phyloP scores from a whole-genome alignment of 2,888 invertebrate genomes.

The Gonocerus acuteangulatus region DNA sequence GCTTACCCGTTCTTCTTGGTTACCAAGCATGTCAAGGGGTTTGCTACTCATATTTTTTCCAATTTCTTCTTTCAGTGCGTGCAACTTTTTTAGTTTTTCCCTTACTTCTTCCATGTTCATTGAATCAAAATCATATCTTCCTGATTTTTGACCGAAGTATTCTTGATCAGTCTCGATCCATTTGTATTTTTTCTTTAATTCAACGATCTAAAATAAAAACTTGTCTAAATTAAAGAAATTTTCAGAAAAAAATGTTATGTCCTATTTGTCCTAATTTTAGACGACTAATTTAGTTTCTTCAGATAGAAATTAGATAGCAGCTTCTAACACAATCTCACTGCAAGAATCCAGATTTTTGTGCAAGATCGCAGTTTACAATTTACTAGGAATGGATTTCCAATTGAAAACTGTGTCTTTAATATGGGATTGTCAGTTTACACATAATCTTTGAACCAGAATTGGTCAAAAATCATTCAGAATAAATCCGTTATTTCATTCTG shows the following conservation, averaged over 20 bases:
- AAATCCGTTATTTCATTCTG: no score
- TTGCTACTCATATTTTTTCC: slow-evolving; percentile 67
- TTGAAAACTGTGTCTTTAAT: no score
- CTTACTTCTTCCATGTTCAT: slow-evolving; percentile 54
- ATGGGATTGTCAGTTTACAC: no score
- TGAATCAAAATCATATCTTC: slow-evolving; percentile 60
- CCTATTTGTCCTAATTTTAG: not conserved
- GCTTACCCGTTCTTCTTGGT: slow-evolving; percentile 72
- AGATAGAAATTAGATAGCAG: no score
- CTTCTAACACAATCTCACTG: no score
- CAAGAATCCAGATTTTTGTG: no score
- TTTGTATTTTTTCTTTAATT: slow-evolving; percentile 50
- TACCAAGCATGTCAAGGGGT: slow-evolving; percentile 77
- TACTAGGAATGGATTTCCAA: no score
- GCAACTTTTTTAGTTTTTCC: slow-evolving; percentile 49
- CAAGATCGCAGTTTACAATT: no score
- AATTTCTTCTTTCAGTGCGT: slow-evolving; percentile 58
- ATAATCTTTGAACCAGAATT: no score
- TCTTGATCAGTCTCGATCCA: slow-evolving; percentile 73
- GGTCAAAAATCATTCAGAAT: no score
- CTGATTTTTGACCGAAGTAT: slow-evolving; percentile 63
- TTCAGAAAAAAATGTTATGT: not conserved
- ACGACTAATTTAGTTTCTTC: not conserved
- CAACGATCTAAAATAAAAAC: slow-evolving; percentile 40
- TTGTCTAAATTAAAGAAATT: slow-evolving; percentile 10